A percentile compares a stretch with the other conserved stretches of the same genome.
These are phyloP conservation scores for Plemyria rubiginata DNA, from an alignment of 2,888 invertebrate genomes.

Conservation along the genomic window DNA sequence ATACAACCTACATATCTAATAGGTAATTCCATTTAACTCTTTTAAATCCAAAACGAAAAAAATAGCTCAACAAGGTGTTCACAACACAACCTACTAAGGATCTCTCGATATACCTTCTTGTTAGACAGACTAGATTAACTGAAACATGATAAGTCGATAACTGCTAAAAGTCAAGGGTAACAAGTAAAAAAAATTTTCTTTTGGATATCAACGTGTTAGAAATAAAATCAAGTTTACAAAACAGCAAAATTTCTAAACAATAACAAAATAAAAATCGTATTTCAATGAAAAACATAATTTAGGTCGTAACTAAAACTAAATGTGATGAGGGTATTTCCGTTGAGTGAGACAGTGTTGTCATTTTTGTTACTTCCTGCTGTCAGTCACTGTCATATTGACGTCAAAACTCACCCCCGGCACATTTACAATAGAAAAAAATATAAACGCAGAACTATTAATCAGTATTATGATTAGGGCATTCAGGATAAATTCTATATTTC, in stretches of 20 bases:
- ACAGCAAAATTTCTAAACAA: constrained; percentile 13
- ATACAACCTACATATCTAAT: too few relatives aligned
- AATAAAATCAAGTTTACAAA: constrained; percentile 14
- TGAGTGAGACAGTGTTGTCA: neutral
- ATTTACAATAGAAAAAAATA: constrained; percentile 11
- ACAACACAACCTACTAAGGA: neutral
- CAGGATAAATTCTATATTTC: constrained; percentile 4
- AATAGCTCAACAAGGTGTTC: too few relatives aligned
- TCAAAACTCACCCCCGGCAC: neutral
- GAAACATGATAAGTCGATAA: constrained; percentile 14
- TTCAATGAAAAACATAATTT: constrained; percentile 18
- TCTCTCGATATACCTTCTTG: constrained; percentile 19
- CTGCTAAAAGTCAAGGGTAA: constrained; percentile 14
- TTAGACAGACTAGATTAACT: constrained; percentile 7
- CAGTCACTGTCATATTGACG: constrained; percentile 2
- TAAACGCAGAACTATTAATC: constrained; percentile 15
- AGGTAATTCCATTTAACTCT: too few relatives aligned
- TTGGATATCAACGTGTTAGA: constrained; percentile 9
- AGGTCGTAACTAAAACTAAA: constrained; percentile 1
- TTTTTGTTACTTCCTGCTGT: constrained; percentile 12
- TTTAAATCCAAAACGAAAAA: too few relatives aligned
- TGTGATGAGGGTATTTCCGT: constrained; percentile 7
- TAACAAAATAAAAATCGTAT: constrained; percentile 11
- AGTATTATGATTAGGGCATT: constrained; percentile 9
- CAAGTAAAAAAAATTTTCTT: constrained; percentile 13